These are phyloP conservation scores for Noctua comes DNA, from an alignment of 2,888 invertebrate genomes.

Conservation along the genomic window DNA sequence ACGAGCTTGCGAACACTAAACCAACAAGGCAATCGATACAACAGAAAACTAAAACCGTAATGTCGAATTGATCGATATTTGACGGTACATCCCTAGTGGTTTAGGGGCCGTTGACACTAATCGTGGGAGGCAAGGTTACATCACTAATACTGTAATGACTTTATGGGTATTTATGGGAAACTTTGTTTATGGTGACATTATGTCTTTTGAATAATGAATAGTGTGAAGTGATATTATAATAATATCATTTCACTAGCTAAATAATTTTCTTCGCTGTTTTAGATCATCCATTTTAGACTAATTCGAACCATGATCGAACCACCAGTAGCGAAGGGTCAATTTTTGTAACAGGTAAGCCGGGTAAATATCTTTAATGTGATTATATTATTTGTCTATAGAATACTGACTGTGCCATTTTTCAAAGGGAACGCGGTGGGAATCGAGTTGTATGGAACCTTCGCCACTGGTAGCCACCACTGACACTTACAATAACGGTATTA, in stretches of 20 bases:
- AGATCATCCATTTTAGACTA: too few species aligned
- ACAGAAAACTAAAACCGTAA: neutral
- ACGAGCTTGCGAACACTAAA: neutral
- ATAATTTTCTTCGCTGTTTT: neutral
- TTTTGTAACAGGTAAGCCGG: too few species aligned
- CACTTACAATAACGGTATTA: too few species aligned
- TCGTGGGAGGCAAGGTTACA: constrained; percentile 19
- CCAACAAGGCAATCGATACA: neutral
- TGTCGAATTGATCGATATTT: constrained; percentile 32
- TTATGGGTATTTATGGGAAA: constrained; percentile 31
- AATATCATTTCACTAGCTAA: neutral
- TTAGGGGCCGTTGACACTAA: constrained; percentile 40
- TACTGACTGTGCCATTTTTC: too few species aligned
- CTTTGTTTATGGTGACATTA: constrained; percentile 4
- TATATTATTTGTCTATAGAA: too few species aligned
- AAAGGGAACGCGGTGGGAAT: too few species aligned
- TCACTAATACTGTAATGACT: constrained; percentile 37
- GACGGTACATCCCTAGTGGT: constrained; percentile 20
- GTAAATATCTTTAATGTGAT: too few species aligned
- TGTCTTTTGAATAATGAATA: constrained; percentile 11
- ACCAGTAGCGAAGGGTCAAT: too few species aligned
- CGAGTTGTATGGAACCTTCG: too few species aligned
- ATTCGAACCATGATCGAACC: too few species aligned
- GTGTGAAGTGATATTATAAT: constrained; percentile 14
- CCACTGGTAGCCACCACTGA: too few species aligned